Evolutionary conservation across 1,140 invertebrate genomes (phyloP), one percentile per base, ranked within the genome.

Genomic region (Octopus sinensis): DNA sequence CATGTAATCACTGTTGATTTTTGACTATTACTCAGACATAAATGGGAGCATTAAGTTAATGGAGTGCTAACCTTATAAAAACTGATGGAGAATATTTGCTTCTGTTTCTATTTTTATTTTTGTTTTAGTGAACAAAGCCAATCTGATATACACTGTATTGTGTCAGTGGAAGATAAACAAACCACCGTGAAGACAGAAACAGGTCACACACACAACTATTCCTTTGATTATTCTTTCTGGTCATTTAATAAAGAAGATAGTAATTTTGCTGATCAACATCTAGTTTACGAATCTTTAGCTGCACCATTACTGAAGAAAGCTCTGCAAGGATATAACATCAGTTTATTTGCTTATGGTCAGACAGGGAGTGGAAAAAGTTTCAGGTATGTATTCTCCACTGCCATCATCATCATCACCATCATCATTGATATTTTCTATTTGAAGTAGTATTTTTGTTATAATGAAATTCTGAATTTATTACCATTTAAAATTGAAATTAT

Each of bases 261-360:
- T 5, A 85, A 87, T 9, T 91, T 88, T 83, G 86, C 89, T 30
- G 83, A 83, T 80, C 90, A 91, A 84, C 87, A 87, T 71, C 81
- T 82, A 12, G 88, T 91, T 6, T 91, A 91, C 76, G 78, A 86
- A n/a, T 79, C 81, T 4, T 85, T 91, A 51, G 90, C 88, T 23
- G 86, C 88, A 79, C 90, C 90, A 2, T 84, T 91, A 43, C 83
- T 91, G 30, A 88, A 83, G 3, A 90, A 89, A 80, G 90, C 89
- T 12, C 90, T 91, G 82, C 89, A 91, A 78, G 90, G 90, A 52
- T 91, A 91, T 83, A 91, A 91, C 80, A 90, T 89, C 1, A 91
- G 90, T 80, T 95, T 98, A 73, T 98, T 98, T 93, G 97, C 97
- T 4, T 98, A 98, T 91, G 97, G 97, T 0, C 97, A 98, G 91